Base-by-base conservation (phyloP, 30 jellyfish, hydroid and myxozoan genomes). In the Kudoa iwatai region DNA sequence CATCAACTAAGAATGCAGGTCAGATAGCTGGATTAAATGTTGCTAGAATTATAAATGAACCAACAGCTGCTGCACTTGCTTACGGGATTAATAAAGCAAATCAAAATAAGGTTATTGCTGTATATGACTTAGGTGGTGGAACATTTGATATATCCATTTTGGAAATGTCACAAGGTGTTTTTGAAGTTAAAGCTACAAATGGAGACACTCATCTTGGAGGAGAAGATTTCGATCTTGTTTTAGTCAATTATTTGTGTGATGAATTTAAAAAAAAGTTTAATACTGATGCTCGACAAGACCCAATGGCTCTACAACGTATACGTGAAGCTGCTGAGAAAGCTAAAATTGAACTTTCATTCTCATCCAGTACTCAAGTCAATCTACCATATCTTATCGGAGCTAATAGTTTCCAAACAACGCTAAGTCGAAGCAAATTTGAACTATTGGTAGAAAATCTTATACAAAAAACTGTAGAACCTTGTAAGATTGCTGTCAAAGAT, bases 11-110 rank as follows among this genome's bases (percentile, higher is more conserved):
- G 39, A 88, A 81, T 81, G 99, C 99, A 23, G 99, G 99, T 18
- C 50, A 53, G 46, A 81, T 81, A 47, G 82, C 99, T 39, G 99
- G 99, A 11, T 54, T 81, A 16, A 64, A 45, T 59, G 99, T 81
- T 21, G 65, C 64, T 87, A 49, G 99, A 47, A 81, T 81, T 43
- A 81, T 81, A 65, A 81, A 81, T 38, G 99, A 81, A 51, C 99
- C 99, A 34, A 81, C 99, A 14, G 99, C 99, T 38, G 99, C 99
- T 10, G 99, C 99, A 13, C 58, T 81, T 53, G 99, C 99, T 19
- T 81, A 81, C 41, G 99, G 99, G 17, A 55, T 81, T 32, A 88
- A 81, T 28, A 9, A n/a, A 6, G n/a, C 9, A 13, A 13, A 28
- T 28, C 36, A 13, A 9, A 20, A 22, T 18, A 34, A 31, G n/a